Conservation (phyloP, 1,140 invertebrate species). For the Sycophila sp. region DNA sequence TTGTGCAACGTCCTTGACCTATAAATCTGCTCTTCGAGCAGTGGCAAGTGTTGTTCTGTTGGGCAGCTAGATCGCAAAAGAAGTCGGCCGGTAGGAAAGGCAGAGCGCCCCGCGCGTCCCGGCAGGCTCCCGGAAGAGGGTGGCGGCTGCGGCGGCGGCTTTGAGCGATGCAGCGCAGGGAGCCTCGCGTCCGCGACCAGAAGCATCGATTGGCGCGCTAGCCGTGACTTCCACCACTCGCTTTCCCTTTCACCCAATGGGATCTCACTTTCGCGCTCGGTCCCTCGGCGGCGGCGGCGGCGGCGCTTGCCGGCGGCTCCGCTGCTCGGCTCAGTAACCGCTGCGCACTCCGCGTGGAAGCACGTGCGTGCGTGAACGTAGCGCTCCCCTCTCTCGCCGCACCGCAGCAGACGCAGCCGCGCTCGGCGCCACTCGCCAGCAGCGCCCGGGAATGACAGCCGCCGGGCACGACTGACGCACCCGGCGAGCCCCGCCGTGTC, state of each 20-base stretch:
- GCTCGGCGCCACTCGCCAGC: not conserved
- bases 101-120: not conserved
- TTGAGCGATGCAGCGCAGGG: not conserved
- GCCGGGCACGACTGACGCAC: no score
- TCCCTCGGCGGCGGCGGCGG: slow-evolving; percentile 45
- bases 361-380: slow-evolving; percentile 8
- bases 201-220: slow-evolving; percentile 65
- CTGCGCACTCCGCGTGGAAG: slow-evolving; percentile 58
- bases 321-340: slow-evolving; percentile 55
- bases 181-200: not conserved
- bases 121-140: slow-evolving; percentile 29
- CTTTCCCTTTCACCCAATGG: slow-evolving; percentile 68
- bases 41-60: no score
- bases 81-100: not conserved
- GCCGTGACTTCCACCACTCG: slow-evolving; percentile 65
- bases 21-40: no score
- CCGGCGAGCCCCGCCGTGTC: no score
- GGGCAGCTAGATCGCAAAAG: no score
- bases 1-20: no score
- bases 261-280: slow-evolving; percentile 66
- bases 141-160: not conserved
- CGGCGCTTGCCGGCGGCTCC: slow-evolving; percentile 27
- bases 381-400: not conserved
- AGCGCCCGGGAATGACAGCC: no score
- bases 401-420: not conserved